Evolutionary conservation across 2,797 vertebrate species (phyloP), one percentile per base, ranked within the genome.

Genomic region (Columba guinea): DNA sequence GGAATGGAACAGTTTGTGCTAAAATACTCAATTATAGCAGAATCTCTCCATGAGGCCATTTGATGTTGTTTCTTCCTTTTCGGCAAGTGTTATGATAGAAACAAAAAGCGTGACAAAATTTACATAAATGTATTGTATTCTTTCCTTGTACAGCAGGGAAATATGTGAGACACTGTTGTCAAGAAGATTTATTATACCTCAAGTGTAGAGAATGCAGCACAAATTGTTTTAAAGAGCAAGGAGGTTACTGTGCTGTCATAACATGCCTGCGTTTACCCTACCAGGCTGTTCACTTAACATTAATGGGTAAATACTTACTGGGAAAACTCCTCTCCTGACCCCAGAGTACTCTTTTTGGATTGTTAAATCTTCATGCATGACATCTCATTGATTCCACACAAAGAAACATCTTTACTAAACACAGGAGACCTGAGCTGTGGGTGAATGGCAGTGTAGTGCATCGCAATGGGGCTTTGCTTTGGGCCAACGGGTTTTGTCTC

Each of bases 1-100:
- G 58, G 37, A 78, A 48, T 58, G 32, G 41, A 93, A 71, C 68
- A 91, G 63, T 55, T 80, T 86, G 82, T 87, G 53, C 79, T 89
- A 70, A 89, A 93, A 78, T 89, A 95, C 51, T 65, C 87, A 39
- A 70, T 95, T 87, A 87, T 11, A 86, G 48, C 76, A 34, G 78
- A 86, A 70, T 28, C 49, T 90, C 82, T 89, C 76, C 64, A 60
- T 34, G 48, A 90, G 64, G 76, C 74, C 64, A 44, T 41, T 79
- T 64, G 56, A 59, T 74, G 65, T 81, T 51, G 60, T 59, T 96
- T 91, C 73, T 35, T n/a, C 34, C 51, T 55, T 53, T 34, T 51
- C 30, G 64, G 49, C n/a, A 68, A 60, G 28, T 6, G 10, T 26
- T 55, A 49, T n/a, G 16, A 87, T 78, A 76, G 80, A 84, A 94